These are phyloP conservation scores for Acestrorhynchus altus DNA, from an alignment of 2,797 vertebrate species.

Conservation along the genomic window DNA sequence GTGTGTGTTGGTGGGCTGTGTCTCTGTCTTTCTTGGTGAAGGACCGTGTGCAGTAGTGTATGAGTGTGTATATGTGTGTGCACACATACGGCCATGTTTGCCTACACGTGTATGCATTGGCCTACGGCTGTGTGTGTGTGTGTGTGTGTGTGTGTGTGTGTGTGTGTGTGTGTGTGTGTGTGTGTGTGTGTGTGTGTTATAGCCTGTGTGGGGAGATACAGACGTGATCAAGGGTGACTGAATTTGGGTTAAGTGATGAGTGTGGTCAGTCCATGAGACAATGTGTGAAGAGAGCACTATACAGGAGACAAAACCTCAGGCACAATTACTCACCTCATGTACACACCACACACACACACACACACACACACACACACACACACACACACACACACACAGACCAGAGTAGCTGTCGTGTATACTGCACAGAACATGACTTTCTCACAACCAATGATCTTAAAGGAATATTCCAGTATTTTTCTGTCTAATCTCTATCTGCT, in stretches of 20 bases:
- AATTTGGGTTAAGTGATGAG: slow-evolving; percentile 52
- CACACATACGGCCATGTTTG: neutral
- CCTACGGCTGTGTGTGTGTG: neutral
- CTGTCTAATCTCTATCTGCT: neutral
- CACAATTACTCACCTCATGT: slow-evolving; percentile 51
- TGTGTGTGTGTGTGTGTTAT: slow-evolving; percentile 24
- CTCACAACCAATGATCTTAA: neutral
- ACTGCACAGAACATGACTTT: neutral
- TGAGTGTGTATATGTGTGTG: neutral
- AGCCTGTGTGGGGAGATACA: slow-evolving; percentile 25
- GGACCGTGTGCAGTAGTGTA: neutral
- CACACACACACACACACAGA: neutral
- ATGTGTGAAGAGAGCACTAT: slow-evolving; percentile 32
- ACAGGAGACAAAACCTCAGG: slow-evolving; percentile 59
- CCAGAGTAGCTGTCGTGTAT: neutral
- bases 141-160: slow-evolving; percentile 20
- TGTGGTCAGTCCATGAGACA: slow-evolving; percentile 35
- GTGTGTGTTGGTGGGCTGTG: no score
- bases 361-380: slow-evolving; percentile 18
- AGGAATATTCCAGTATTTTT: neutral
- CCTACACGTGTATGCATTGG: neutral
- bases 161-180: slow-evolving; percentile 9
- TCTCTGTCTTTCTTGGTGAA: no score
- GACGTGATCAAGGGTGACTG: slow-evolving; percentile 23
- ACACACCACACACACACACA: slow-evolving; percentile 46